phyloP scores from a whole-genome alignment of 2,888 invertebrate species.

The Unio delphinus region DNA sequence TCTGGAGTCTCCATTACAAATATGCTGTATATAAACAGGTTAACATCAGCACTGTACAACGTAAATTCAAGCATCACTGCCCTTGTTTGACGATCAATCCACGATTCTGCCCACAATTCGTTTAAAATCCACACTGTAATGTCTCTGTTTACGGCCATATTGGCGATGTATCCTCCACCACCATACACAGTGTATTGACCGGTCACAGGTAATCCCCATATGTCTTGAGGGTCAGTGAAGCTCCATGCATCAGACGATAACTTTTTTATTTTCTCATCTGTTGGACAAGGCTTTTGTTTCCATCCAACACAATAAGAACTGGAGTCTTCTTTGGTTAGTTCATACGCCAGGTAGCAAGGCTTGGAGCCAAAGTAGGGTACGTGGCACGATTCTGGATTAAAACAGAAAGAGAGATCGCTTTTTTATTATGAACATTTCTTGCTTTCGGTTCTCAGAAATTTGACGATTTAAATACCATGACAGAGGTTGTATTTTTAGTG shows the following conservation, averaged over 20 bases:
- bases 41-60: slow-evolving; percentile 55
- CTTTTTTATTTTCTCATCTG: slow-evolving; percentile 24
- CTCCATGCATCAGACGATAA: slow-evolving; percentile 49
- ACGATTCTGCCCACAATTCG: slow-evolving; percentile 41
- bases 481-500: too few species aligned
- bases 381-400: too few species aligned
- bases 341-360: slow-evolving; percentile 18
- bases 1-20: slow-evolving; percentile 59
- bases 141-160: slow-evolving; percentile 46
- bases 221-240: slow-evolving; percentile 41
- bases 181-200: slow-evolving; percentile 46
- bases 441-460: too few species aligned
- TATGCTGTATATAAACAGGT: slow-evolving; percentile 56
- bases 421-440: too few species aligned
- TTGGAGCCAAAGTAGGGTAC: slow-evolving; percentile 15
- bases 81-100: slow-evolving; percentile 58
- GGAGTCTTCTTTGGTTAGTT: slow-evolving; percentile 33
- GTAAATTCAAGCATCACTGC: slow-evolving; percentile 59
- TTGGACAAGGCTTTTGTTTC: slow-evolving; percentile 30
- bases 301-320: slow-evolving; percentile 40
- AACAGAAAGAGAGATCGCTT: too few species aligned
- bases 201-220: slow-evolving; percentile 48
- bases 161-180: slow-evolving; percentile 59
- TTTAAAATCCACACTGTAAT: slow-evolving; percentile 40
- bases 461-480: too few species aligned